Conservation (phyloP, 2,888 invertebrate genomes). For the Sclerodermus sp. region DNA sequence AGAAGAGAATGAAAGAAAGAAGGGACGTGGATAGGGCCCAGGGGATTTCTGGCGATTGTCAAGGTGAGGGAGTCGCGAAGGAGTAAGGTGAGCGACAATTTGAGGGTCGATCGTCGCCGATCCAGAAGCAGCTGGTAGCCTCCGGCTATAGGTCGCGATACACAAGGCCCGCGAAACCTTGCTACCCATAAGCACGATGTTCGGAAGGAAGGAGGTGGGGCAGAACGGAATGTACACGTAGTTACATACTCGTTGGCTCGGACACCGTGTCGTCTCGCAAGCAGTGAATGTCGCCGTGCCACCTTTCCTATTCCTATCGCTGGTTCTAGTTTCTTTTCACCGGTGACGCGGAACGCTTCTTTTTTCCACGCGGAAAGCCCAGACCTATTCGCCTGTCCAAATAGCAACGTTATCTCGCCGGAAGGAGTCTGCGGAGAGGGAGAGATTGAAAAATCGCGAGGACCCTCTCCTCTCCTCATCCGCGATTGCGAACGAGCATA, state of each 20-base stretch:
- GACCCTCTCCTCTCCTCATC: too few species aligned
- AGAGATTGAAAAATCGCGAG: too few species aligned
- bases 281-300: conserved; percentile 13
- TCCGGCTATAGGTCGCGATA: background rate
- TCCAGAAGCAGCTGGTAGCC: background rate
- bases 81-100: too few species aligned
- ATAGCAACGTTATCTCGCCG: too few species aligned
- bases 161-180: conserved; percentile 1
- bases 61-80: too few species aligned
- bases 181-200: background rate
- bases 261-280: conserved; percentile 12
- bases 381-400: too few species aligned
- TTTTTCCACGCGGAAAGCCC: background rate
- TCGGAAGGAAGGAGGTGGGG: conserved; percentile 12
- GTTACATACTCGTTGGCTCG: conserved; percentile 4
- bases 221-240: conserved; percentile 12
- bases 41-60: too few species aligned
- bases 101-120: background rate
- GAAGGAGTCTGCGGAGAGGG: too few species aligned
- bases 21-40: too few species aligned
- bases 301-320: conserved; percentile 5
- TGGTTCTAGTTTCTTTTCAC: conserved; percentile 26
- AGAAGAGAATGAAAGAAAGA: too few species aligned
- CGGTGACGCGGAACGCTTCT: conserved; percentile 4
- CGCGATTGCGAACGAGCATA: too few species aligned